phyloP scores from a whole-genome alignment of 2,797 vertebrate genomes.

The Scleropages formosus region DNA sequence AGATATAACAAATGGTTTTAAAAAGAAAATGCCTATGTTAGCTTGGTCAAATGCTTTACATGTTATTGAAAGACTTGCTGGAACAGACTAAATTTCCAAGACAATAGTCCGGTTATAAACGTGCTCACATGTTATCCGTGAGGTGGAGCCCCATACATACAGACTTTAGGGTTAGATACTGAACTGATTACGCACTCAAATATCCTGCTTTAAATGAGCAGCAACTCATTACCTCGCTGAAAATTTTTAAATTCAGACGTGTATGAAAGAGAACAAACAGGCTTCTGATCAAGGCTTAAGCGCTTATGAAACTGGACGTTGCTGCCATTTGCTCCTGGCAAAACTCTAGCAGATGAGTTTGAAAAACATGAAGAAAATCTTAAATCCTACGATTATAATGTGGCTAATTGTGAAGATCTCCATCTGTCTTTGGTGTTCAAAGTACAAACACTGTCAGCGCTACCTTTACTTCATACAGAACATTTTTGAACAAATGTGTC shows the following conservation, averaged over 20 bases:
- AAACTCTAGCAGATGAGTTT: slow-evolving; percentile 18
- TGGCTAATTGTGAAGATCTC: slow-evolving; percentile 8
- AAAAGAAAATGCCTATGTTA: too few species aligned
- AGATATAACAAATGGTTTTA: too few species aligned
- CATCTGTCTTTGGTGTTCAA: slow-evolving; percentile 8
- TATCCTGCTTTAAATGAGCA: neutral
- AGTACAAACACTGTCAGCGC: neutral
- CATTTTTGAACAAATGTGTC: neutral
- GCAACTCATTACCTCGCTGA: neutral
- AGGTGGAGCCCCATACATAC: neutral
- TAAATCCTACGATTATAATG: neutral
- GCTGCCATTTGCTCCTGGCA: slow-evolving; percentile 12
- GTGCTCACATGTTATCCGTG: neutral
- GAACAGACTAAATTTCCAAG: slow-evolving; percentile 5
- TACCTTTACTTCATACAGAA: slow-evolving; percentile 2
- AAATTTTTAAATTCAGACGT: slow-evolving; percentile 3
- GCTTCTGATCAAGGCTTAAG: slow-evolving; percentile 8
- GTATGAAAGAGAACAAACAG: slow-evolving; percentile 17
- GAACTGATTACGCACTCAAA: neutral
- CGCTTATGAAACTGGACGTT: neutral
- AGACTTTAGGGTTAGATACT: neutral
- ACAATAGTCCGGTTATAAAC: neutral
- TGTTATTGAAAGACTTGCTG: neutral
- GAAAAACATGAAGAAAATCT: slow-evolving; percentile 12
- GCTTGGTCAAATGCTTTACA: neutral